phyloP scores from a whole-genome alignment of 1,140 invertebrate genomes.

The Heliconius hermathena region DNA sequence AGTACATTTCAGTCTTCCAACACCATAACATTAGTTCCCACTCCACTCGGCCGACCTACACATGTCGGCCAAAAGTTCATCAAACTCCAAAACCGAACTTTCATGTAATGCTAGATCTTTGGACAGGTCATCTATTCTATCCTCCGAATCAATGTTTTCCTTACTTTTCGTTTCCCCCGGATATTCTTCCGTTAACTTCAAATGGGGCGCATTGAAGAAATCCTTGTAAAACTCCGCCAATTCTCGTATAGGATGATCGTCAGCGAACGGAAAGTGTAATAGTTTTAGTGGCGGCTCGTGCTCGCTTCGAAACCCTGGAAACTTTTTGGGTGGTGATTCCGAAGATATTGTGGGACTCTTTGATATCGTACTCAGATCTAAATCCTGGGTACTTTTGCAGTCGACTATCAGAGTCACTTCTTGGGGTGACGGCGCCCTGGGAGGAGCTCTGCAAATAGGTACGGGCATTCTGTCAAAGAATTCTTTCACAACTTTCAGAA shows the following conservation, averaged over 20 bases:
- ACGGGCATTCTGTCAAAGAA: slow-evolving; percentile 67
- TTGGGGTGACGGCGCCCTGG: slow-evolving; percentile 36
- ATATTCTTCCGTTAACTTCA: slow-evolving; percentile 59
- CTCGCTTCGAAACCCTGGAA: slow-evolving; percentile 66
- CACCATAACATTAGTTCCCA: slow-evolving; percentile 55
- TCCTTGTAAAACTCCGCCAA: slow-evolving; percentile 77
- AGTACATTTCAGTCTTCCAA: slow-evolving; percentile 63
- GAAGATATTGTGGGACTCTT: slow-evolving; percentile 67
- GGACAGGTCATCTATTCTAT: slow-evolving; percentile 60
- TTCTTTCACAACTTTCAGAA: slow-evolving; percentile 61
- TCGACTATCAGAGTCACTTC: slow-evolving; percentile 42
- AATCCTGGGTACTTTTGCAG: slow-evolving; percentile 65
- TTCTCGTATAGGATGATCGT: slow-evolving; percentile 73
- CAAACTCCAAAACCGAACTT: slow-evolving; percentile 71
- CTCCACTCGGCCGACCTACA: slow-evolving; percentile 71
- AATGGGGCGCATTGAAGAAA: slow-evolving; percentile 75
- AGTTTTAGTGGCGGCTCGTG: slow-evolving; percentile 70
- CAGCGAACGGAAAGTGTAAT: slow-evolving; percentile 71
- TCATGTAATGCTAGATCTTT: slow-evolving; percentile 68
- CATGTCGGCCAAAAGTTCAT: slow-evolving; percentile 74
- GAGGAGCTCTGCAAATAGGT: slow-evolving; percentile 51
- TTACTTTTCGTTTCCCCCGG: slow-evolving; percentile 42
- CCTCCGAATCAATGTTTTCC: slow-evolving; percentile 52
- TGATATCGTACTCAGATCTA: slow-evolving; percentile 55
- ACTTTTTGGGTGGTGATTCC: slow-evolving; percentile 72